Percentiles rank a stretch among this genome's conserved stretches.
Conservation (phyloP, 1,140 invertebrate genomes). For the Melipona quadrifasciata region DNA sequence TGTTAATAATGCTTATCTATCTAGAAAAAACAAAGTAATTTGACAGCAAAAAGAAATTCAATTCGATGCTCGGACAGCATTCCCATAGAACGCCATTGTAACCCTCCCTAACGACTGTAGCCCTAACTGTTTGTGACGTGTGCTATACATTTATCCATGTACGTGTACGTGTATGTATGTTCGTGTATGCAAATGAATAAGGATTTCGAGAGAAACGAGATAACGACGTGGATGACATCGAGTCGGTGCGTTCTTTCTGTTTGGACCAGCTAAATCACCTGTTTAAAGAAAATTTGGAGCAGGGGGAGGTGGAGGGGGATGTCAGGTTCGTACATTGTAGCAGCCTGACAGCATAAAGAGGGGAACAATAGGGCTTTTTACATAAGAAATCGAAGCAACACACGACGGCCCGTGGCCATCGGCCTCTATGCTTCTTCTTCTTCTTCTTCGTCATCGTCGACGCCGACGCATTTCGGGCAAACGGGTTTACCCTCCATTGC, state of each 20-base stretch:
- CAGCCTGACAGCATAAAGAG: constrained; percentile 64
- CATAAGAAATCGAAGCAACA: constrained; percentile 48
- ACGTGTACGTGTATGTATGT: background rate
- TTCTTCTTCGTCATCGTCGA: constrained; percentile 92
- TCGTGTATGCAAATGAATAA: constrained; percentile 7
- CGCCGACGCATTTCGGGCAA: constrained; percentile 93
- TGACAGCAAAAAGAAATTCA: background rate
- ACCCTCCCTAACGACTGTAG: background rate
- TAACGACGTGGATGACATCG: constrained; percentile 5
- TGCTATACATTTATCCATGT: constrained; percentile 12
- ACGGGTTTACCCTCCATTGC: constrained; percentile 96
- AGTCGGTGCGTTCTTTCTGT: constrained; percentile 7
- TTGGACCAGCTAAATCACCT: constrained; percentile 50
- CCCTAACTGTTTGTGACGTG: constrained; percentile 4
- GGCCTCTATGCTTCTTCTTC: constrained; percentile 72
- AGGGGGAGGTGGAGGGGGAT: background rate
- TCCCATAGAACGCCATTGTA: background rate
- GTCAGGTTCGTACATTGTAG: constrained; percentile 60
- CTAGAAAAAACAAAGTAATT: background rate
- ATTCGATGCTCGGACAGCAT: constrained; percentile 5
- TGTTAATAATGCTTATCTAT: constrained; percentile 15
- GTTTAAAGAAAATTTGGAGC: constrained; percentile 11
- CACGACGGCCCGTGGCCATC: constrained; percentile 19
- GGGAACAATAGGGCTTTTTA: constrained; percentile 40
- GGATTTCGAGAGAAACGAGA: constrained; percentile 16